These are phyloP conservation scores for Xerus rutilus DNA, from an alignment of 2,797 vertebrate genomes.

Conservation along the genomic window DNA sequence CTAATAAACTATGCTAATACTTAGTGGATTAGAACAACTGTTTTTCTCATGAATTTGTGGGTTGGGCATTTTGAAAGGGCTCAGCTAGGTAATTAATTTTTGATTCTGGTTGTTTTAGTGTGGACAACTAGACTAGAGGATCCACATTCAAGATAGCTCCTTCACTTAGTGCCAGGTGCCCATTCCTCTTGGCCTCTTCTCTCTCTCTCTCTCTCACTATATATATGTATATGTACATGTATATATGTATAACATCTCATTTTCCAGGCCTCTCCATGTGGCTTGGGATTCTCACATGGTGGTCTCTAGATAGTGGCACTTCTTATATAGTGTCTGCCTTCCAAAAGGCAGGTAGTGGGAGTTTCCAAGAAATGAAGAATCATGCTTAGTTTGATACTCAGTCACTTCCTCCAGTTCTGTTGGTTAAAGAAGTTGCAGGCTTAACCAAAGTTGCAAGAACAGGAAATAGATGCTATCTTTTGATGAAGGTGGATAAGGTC, in stretches of 20 bases:
- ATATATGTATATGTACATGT: too few species aligned
- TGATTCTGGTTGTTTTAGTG: background rate
- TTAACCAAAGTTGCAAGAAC: background rate
- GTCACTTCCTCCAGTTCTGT: background rate
- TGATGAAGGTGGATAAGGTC: background rate
- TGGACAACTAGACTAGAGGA: background rate
- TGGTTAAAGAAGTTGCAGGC: background rate
- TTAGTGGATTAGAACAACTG: constrained; percentile 1
- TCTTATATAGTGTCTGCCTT: background rate
- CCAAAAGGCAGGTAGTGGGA: background rate
- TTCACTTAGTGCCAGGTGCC: background rate
- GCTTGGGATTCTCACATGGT: background rate
- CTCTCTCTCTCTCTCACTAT: background rate
- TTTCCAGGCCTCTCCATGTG: background rate
- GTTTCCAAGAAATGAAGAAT: background rate
- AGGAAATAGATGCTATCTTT: background rate
- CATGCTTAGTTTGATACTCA: background rate
- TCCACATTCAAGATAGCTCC: background rate
- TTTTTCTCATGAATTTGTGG: background rate
- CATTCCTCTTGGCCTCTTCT: background rate
- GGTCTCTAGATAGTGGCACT: background rate
- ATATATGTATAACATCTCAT: background rate
- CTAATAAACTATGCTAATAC: background rate
- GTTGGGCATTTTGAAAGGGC: background rate
- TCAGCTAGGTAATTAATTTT: background rate